Conservation (phyloP, 2,797 vertebrate genomes). For the Carcharodon carcharias region DNA sequence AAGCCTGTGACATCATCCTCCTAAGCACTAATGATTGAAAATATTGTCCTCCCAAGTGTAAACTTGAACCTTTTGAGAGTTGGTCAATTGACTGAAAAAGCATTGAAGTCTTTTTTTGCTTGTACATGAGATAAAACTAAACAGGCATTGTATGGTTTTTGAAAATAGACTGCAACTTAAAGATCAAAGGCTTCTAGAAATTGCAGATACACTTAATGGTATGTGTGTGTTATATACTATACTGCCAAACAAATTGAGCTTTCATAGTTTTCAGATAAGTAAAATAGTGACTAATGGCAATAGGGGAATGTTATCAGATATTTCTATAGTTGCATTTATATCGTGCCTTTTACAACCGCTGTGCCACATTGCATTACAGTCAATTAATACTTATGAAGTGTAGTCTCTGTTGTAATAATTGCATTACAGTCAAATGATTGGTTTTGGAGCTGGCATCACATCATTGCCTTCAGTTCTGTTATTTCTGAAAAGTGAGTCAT, state of each 20-base stretch:
- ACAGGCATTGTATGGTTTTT: neutral
- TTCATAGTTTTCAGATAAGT: neutral
- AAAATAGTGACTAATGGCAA: neutral
- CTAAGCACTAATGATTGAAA: neutral
- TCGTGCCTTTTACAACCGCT: neutral
- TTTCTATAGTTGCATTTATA: neutral
- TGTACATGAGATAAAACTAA: neutral
- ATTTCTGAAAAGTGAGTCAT: constrained; percentile 31
- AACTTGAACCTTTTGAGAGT: neutral
- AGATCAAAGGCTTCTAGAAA: neutral
- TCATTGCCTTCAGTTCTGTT: neutral
- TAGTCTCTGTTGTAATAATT: neutral
- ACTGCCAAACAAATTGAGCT: neutral
- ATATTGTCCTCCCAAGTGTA: neutral
- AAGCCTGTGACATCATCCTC: neutral
- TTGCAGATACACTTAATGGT: neutral
- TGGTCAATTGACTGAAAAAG: neutral
- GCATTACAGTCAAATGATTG: neutral
- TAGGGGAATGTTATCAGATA: neutral
- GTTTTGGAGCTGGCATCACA: neutral
- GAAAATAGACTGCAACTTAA: neutral
- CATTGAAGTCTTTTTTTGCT: neutral
- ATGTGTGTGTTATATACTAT: neutral
- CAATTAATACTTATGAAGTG: neutral
- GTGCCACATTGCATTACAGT: too few relatives aligned